phyloP scores from a whole-genome alignment of 2,113 vertebrate genomes.

The Trinectes maculatus region DNA sequence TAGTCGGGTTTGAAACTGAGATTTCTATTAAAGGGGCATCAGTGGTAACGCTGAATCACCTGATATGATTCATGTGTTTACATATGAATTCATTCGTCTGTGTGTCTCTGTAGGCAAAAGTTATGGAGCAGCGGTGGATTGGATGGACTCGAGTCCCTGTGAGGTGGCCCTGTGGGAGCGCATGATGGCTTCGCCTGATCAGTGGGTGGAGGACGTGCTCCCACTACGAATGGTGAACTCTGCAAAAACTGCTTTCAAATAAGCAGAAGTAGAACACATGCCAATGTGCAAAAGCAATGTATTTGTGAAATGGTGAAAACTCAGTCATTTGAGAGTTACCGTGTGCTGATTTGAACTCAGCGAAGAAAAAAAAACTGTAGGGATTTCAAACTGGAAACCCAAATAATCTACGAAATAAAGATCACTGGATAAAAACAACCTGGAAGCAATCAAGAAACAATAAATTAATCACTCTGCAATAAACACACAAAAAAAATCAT shows the following conservation, averaged over 20 bases:
- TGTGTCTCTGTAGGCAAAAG: conserved; percentile 84
- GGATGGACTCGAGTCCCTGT: conserved; percentile 93
- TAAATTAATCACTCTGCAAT: not conserved
- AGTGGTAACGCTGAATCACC: not conserved
- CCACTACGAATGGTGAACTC: conserved; percentile 88
- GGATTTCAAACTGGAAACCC: too few species aligned
- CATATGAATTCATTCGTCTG: not conserved
- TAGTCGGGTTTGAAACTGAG: too few species aligned
- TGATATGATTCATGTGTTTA: conserved; percentile 10
- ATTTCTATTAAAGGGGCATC: too few species aligned
- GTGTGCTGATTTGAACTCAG: not conserved
- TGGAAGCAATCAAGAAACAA: not conserved
- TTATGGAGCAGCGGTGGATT: conserved; percentile 90
- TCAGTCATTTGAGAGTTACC: not conserved
- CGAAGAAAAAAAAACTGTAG: too few species aligned
- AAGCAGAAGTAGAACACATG: conserved; percentile 26
- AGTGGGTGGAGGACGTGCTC: conserved; percentile 89
- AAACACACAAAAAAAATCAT: not conserved
- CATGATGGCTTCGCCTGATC: conserved; percentile 88
- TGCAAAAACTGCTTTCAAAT: conserved; percentile 86
- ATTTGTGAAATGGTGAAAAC: conserved; percentile 2
- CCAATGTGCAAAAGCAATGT: not conserved
- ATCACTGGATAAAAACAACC: not conserved
- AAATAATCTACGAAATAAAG: not conserved
- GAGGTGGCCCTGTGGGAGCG: conserved; percentile 91